Evolutionary conservation across 2,888 invertebrate species (phyloP), one percentile per base, ranked within the genome.

Genomic region (Pyralis farinalis): DNA sequence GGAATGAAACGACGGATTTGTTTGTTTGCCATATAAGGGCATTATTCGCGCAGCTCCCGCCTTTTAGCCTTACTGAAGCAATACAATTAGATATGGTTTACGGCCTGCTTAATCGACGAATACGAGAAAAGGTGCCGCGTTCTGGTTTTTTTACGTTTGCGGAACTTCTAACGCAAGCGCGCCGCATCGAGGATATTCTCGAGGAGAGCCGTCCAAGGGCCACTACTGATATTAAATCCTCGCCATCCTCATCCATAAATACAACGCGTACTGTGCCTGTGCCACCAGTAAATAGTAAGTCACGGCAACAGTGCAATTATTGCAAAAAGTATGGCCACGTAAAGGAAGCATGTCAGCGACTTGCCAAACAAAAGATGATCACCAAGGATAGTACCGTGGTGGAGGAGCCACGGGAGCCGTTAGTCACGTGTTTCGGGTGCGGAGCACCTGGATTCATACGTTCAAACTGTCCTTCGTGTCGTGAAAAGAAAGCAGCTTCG

Each of bases 71-170:
- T 0, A n/a, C 34, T 1, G 37, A 40, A 8, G 11, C 7, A 1
- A 42, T 43, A 1, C 37, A 48, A 20, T 21, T 50, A 1, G 55
- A 56, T 22, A 49, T 56, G 42, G 30, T 42, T 0, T 55, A 53
- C 21, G 49, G 55, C 1, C 39, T 55, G 1, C 33, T 53, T 4
- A 42, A 52, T 40, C 32, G 40, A 1, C 37, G 49, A 4, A 47
- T 52, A 3, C 16, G 16, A 3, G 16, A 16, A 4, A 16, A 16
- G 16, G 16, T 16, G 2, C 16, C 16, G 16, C 16, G 16, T 16
- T 16, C 16, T 4, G 16, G 3, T 16, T 16, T 16, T 4, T 4
- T 3, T 16, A 16, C 16, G 16, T 16, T 16, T 16, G 16, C 16
- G 16, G 16, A 16, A 16, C 4, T 16, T 2, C 16, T 16, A 16